These are phyloP conservation scores for Rhea americana DNA, from an alignment of 2,113 vertebrate genomes.

Conservation along the genomic window DNA sequence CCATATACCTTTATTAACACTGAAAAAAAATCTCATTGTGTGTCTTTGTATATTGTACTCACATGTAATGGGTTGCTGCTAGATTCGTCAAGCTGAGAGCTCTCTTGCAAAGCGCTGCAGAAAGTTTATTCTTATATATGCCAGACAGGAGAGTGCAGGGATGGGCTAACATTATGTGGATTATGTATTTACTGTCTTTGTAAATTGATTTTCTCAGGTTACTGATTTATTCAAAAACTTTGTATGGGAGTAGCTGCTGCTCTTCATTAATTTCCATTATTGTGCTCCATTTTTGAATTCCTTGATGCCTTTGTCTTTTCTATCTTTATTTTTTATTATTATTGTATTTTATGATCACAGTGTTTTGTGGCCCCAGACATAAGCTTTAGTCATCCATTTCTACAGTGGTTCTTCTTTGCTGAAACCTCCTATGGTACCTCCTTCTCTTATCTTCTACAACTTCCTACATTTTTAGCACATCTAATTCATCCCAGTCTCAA, in stretches of 20 bases:
- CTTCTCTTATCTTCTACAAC: not conserved
- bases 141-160: not conserved
- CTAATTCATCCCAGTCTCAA: not conserved
- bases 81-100: not conserved
- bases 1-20: not conserved
- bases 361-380: not conserved
- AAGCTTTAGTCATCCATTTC: not conserved
- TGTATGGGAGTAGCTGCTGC: not conserved
- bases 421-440: not conserved
- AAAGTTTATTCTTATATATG: not conserved
- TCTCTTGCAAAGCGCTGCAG: not conserved
- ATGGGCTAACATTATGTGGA: not conserved
- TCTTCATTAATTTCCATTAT: not conserved
- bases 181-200: not conserved
- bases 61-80: not conserved
- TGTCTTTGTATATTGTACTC: not conserved
- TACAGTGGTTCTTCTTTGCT: not conserved
- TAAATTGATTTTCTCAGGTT: not conserved
- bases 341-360: not conserved
- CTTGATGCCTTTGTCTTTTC: not conserved
- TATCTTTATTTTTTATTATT: not conserved
- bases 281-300: not conserved
- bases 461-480: not conserved
- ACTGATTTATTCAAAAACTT: not conserved
- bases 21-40: not conserved